Evolutionary conservation across 1,140 invertebrate genomes (phyloP), one percentile per base, ranked within the genome.

Genomic region (Lepidurus couesii): DNA sequence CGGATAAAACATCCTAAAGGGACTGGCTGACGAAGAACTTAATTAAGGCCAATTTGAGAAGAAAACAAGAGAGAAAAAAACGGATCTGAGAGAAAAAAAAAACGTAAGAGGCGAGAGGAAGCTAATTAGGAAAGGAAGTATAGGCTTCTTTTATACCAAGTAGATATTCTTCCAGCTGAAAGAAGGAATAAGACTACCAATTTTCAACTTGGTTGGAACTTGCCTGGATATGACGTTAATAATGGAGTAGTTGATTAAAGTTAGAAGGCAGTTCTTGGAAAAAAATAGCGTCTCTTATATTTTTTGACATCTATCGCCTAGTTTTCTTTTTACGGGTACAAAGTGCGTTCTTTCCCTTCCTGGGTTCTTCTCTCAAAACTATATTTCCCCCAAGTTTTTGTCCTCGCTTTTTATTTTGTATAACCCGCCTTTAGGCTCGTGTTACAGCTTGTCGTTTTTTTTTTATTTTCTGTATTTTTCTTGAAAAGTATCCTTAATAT

Each of bases 241-340:
- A 65, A 65, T 65, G 47, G 42, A n/a, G 73, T 21, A 78, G 11
- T n/a, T 76, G 44, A 42, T 79, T 65, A 65, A 65, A 65, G 53
- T 21, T 65, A 65, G 53, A 65, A 65, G 53, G 16, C 21, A 34
- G 34, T 65, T 65, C 53, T 65, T 21, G 13, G 53, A 16, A 16
- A 65, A 65, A 16, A 65, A 65, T n/a, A 9, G 13, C 21, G 7
- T 65, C 6, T n/a, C n/a, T n/a, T 16, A 21, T 65, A 65, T 21
- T 13, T 65, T 13, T 21, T n/a, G 53, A 65, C 7, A 7, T 65
- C 16, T 65, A 7, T 21, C 13, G 16, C 21, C 16, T 65, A n/a
- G 21, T 65, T 13, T 65, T 13, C 8, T 65, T 13, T 21, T 7
- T n/a, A 65, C 16, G 34, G 34, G 34, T 34, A 34, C 34, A 34